Evolutionary conservation across 2,888 invertebrate species (phyloP).

Genomic region (Diarsia brunnea): DNA sequence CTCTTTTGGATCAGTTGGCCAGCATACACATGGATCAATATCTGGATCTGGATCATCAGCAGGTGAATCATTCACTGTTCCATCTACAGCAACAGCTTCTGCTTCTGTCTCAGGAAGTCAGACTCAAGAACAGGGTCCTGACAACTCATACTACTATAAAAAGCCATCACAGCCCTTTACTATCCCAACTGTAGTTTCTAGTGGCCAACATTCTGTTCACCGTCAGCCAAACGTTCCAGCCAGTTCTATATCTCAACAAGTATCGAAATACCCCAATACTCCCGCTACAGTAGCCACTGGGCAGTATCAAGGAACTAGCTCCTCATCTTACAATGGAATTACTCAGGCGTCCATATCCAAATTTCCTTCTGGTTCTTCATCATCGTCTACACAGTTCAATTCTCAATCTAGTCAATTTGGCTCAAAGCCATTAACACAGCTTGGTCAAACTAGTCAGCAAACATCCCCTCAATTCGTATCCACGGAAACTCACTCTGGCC

Average conservation of each 20-base stretch:
- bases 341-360: conserved; percentile 70
- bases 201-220: conserved; percentile 27
- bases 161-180: conserved; percentile 78
- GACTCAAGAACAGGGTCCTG: conserved; percentile 69
- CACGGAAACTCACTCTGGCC: conserved; percentile 60
- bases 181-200: conserved; percentile 52
- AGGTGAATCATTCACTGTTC: conserved; percentile 30
- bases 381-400: conserved; percentile 55
- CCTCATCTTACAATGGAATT: conserved; percentile 67
- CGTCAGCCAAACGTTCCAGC: conserved; percentile 30
- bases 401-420: conserved; percentile 57
- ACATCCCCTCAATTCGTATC: conserved; percentile 21
- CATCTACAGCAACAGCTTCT: conserved; percentile 42
- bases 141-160: conserved; percentile 80
- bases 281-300: conserved; percentile 57
- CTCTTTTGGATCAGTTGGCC: conserved; percentile 17
- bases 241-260: conserved; percentile 51
- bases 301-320: conserved; percentile 46
- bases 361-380: conserved; percentile 74
- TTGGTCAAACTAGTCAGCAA: conserved; percentile 42
- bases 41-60: conserved; percentile 28
- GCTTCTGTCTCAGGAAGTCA: conserved; percentile 33
- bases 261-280: conserved; percentile 62
- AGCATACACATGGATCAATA: conserved; percentile 18
- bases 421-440: conserved; percentile 49